Conservation (phyloP, 2,113 vertebrate species). For the Colinus virginianus region DNA sequence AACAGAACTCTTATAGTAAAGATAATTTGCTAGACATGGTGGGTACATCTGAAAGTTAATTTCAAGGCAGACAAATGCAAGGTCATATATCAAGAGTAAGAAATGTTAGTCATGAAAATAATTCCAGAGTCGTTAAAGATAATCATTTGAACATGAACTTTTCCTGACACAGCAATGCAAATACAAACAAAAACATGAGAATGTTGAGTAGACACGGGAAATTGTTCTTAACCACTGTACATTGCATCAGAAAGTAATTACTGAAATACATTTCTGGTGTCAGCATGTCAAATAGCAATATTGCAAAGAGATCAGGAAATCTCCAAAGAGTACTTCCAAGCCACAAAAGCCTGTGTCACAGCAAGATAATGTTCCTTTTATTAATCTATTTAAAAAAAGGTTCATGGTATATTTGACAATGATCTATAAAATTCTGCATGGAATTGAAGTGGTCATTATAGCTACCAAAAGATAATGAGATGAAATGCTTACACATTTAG, state of each 20-base stretch:
- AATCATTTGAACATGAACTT: not conserved
- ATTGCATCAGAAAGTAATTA: not conserved
- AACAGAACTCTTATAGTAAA: not conserved
- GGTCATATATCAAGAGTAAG: not conserved
- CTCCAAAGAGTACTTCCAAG: not conserved
- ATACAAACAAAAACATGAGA: not conserved
- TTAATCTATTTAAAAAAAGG: not conserved
- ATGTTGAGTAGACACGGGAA: not conserved
- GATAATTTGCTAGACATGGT: not conserved
- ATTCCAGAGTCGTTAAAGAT: not conserved
- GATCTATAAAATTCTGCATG: not conserved
- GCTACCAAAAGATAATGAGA: not conserved
- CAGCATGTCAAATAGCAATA: not conserved
- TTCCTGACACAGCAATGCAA: not conserved
- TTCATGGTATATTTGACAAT: not conserved
- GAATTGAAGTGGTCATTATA: not conserved
- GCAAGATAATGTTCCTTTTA: not conserved
- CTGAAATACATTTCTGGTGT: not conserved
- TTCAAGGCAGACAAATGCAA: not conserved
- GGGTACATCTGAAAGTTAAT: not conserved
- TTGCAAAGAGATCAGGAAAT: not conserved
- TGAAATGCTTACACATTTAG: not conserved
- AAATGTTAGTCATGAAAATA: not conserved
- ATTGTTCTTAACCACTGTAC: constrained; percentile 7
- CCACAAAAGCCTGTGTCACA: not conserved